A percentile compares a stretch with the other conserved stretches of the same genome.
These are phyloP conservation scores for Apodemia zela DNA, from an alignment of 2,888 invertebrate species.

Conservation along the genomic window DNA sequence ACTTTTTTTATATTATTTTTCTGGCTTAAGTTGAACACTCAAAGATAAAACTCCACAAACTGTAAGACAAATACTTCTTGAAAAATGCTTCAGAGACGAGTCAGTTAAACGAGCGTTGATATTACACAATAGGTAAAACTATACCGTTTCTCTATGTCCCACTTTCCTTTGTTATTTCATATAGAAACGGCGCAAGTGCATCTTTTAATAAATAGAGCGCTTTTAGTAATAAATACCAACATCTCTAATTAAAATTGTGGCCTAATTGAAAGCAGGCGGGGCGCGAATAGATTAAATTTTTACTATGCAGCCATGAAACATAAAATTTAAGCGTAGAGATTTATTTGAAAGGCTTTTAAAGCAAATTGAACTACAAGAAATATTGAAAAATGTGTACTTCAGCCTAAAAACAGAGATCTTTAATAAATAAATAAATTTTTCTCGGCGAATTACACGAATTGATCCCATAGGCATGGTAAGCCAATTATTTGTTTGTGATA, in stretches of 20 bases:
- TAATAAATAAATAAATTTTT: too few relatives aligned
- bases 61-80: neutral
- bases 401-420: too few relatives aligned
- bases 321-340: constrained; percentile 9
- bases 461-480: too few relatives aligned
- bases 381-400: neutral
- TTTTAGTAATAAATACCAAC: constrained; percentile 7
- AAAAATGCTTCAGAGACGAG: neutral
- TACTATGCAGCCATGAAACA: neutral
- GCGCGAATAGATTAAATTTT: constrained; percentile 10
- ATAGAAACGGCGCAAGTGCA: constrained; percentile 11
- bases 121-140: constrained; percentile 2
- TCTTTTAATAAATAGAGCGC: constrained; percentile 13
- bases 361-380: neutral
- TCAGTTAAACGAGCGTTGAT: constrained; percentile 4
- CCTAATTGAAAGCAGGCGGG: constrained; percentile 18
- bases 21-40: neutral
- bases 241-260: constrained; percentile 18
- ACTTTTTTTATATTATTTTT: neutral
- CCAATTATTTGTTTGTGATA: too few relatives aligned
- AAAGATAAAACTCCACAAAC: neutral
- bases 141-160: neutral
- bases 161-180: neutral
- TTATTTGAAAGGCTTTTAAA: constrained; percentile 2
- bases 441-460: too few relatives aligned